A percentile compares a stretch with the other conserved stretches of the same genome.
Conservation (phyloP, 2,113 vertebrate species). For the Alouatta palliata region DNA sequence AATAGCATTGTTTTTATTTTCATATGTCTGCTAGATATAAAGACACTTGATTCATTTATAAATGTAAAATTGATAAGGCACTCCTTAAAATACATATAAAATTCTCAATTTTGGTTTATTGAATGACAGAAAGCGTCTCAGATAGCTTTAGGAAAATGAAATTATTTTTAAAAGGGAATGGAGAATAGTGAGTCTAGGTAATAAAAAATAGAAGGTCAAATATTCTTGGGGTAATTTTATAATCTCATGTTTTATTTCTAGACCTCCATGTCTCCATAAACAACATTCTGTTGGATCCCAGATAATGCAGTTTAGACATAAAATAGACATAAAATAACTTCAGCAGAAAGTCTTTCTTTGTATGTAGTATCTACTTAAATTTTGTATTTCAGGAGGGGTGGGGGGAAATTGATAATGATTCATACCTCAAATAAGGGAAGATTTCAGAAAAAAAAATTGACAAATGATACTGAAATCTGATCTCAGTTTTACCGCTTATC, state of each 20-base stretch:
- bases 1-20: conserved; percentile 14
- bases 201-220: background rate
- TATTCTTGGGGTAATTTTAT: background rate
- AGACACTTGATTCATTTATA: conserved; percentile 11
- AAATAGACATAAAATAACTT: background rate
- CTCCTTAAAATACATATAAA: conserved; percentile 13
- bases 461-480: background rate
- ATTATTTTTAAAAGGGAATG: conserved; percentile 6
- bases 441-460: background rate
- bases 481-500: background rate
- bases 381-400: background rate
- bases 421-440: background rate
- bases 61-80: background rate
- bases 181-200: background rate
- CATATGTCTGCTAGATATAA: conserved; percentile 14
- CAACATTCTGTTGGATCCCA: background rate
- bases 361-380: background rate
- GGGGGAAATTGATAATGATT: background rate
- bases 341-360: conserved; percentile 20
- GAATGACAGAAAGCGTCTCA: background rate
- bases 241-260: conserved; percentile 12
- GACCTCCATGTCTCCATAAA: background rate
- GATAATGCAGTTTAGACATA: background rate
- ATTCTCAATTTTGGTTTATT: background rate
- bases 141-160: conserved; percentile 9